Evolutionary conservation across 2,797 vertebrate species (phyloP).

Genomic region (Phalloptychus januarius): DNA sequence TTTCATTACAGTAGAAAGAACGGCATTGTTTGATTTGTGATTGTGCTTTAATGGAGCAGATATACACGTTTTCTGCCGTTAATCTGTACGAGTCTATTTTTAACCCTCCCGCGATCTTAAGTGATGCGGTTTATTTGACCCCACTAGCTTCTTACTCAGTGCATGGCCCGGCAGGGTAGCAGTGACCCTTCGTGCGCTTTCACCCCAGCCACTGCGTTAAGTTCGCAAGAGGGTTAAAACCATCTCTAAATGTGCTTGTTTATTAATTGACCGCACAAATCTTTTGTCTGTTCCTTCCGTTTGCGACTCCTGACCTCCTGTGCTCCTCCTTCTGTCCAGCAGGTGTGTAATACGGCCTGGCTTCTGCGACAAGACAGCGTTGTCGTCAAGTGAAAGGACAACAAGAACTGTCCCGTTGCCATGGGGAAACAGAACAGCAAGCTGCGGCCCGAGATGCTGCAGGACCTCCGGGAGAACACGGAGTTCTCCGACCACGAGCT

Average conservation of each 20-base stretch:
- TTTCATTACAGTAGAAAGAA: constrained; percentile 26
- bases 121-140: too few species aligned
- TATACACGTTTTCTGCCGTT: background rate
- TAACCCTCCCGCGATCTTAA: too few species aligned
- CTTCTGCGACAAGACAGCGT: constrained; percentile 48
- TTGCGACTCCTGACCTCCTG: constrained; percentile 35
- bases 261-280: background rate
- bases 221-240: background rate
- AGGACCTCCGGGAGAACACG: constrained; percentile 86
- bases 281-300: background rate
- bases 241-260: background rate
- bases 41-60: background rate
- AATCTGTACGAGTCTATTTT: background rate
- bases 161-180: too few species aligned
- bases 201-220: too few species aligned
- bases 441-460: constrained; percentile 85
- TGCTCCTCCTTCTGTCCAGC: constrained; percentile 55
- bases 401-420: constrained; percentile 62
- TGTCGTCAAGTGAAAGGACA: constrained; percentile 58
- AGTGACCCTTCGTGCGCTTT: too few species aligned
- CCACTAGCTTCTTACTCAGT: too few species aligned
- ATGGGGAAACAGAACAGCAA: constrained; percentile 91
- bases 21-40: background rate
- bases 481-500: constrained; percentile 88
- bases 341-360: constrained; percentile 76